Evolutionary conservation across 2,797 vertebrate genomes (phyloP).

Genomic region (Lutjanus argentimaculatus): DNA sequence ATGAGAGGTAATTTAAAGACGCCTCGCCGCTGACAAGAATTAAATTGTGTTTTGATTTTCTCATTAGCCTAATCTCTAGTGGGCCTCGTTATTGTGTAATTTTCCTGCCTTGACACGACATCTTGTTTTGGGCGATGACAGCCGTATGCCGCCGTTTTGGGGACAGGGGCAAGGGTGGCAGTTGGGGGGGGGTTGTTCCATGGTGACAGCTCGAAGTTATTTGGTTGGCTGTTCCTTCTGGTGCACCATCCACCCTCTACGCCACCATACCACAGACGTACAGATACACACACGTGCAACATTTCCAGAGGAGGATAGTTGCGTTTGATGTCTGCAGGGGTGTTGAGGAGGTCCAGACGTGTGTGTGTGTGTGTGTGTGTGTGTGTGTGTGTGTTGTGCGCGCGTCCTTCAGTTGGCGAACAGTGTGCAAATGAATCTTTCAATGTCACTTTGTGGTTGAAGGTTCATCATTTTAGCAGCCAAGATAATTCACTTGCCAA

Average conservation of each 20-base stretch:
- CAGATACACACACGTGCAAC: slow-evolving; percentile 3
- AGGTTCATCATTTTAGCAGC: slow-evolving; percentile 80
- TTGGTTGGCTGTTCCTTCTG: slow-evolving; percentile 79
- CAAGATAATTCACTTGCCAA: slow-evolving; percentile 76
- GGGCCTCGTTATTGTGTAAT: slow-evolving; percentile 91
- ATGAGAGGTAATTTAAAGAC: slow-evolving; percentile 90
- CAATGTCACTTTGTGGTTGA: slow-evolving; percentile 83
- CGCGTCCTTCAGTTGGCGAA: slow-evolving; percentile 57
- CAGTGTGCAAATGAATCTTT: slow-evolving; percentile 79
- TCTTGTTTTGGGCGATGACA: slow-evolving; percentile 89
- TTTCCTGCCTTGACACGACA: slow-evolving; percentile 88
- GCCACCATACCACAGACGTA: slow-evolving; percentile 21
- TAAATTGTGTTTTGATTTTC: slow-evolving; percentile 92
- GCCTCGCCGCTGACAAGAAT: slow-evolving; percentile 88
- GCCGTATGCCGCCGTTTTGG: slow-evolving; percentile 84
- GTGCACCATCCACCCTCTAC: slow-evolving; percentile 24
- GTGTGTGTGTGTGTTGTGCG: slow-evolving; percentile 38
- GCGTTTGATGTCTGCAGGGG: slow-evolving; percentile 68
- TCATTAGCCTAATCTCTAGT: slow-evolving; percentile 92
- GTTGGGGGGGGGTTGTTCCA: slow-evolving; percentile 26
- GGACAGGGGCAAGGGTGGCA: slow-evolving; percentile 73
- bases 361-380: slow-evolving; percentile 38
- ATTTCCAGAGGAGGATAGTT: slow-evolving; percentile 50
- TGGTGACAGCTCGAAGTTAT: slow-evolving; percentile 77
- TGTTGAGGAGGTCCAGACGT: slow-evolving; percentile 57